Base-by-base conservation (phyloP, 2,888 invertebrate genomes). In the Nematopogon swammerdamellus region DNA sequence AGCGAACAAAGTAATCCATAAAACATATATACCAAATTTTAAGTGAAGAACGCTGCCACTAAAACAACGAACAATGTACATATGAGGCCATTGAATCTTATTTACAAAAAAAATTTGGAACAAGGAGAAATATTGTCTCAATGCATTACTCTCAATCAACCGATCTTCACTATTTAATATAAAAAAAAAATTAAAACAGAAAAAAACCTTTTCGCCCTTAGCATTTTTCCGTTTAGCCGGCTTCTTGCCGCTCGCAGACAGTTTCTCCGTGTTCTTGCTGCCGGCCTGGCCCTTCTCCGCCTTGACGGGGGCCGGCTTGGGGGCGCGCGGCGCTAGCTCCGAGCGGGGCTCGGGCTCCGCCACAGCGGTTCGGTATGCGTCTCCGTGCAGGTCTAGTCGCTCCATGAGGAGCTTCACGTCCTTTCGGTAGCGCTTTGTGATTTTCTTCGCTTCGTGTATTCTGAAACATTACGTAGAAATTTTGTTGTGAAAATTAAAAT, bases 401-500 rank as follows among this genome's bases (percentile, higher is more conserved):
- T 86, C 82, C 57, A 86, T 85, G 57, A 90, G 68, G 61, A 86
- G 82, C 63, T 84, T 85, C 46, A 88, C 83, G 63, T 89, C 88
- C 65, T 86, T 87, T 55, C 85, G 79, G 53, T 84, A 83, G 14
- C 85, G 81, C 61, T 85, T 85, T 1, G 86, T 81, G 51, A 88
- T 82, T 72, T 85, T 87, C 60, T 87, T 85, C 18, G 86, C 85
- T 65, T 85, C 84, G 62, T 88, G 87, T 66, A 89, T 86, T 63
- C 89, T 80, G 64, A 51, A 74, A 74, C 25, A 6, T 25, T 25
- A 8, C 25, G 8, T 8, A 25, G 25, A 25, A 25, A 8, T 8
- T 6, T 25, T 25, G 8, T 8, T 25, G 25, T 25, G 25, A 6
- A n/a, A n/a, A n/a, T n/a, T n/a, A n/a, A n/a, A n/a, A n/a, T n/a